phyloP scores from a whole-genome alignment of 37 sponge, comb jelly and placozoan species.

The Aplysina aerophoba region DNA sequence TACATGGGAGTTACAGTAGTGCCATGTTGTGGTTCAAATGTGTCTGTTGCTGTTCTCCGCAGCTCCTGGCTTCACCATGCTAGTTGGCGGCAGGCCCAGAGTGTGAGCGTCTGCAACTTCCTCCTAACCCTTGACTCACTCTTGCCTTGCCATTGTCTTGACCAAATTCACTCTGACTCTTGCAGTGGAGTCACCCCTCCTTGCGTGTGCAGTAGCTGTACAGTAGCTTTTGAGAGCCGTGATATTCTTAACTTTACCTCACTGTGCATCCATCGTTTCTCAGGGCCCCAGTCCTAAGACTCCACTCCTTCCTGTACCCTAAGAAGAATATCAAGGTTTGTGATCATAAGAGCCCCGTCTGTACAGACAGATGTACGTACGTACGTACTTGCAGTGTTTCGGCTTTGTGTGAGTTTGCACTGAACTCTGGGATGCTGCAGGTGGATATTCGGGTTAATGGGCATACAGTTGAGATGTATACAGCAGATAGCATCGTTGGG shows the following conservation, averaged over 20 bases:
- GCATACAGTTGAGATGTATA: background rate
- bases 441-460: conserved; percentile 51
- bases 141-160: too few species aligned
- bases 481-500: background rate
- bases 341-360: background rate
- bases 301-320: conserved; percentile 87
- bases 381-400: too few species aligned
- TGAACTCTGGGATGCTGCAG: background rate
- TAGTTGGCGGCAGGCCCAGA: conserved; percentile 95
- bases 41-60: background rate
- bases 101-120: conserved; percentile 48
- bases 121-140: background rate
- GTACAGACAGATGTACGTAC: too few species aligned
- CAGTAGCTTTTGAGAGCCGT: background rate
- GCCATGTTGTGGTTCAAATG: too few species aligned
- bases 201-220: too few species aligned
- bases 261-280: background rate
- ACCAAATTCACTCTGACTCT: too few species aligned
- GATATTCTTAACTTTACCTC: too few species aligned
- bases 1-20: background rate
- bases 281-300: conserved; percentile 86
- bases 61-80: conserved; percentile 87
- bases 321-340: conserved; percentile 40
- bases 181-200: too few species aligned
- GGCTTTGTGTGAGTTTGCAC: conserved; percentile 6